These are phyloP conservation scores for Iselma pallidipennis DNA, from an alignment of 2,888 invertebrate species.

Conservation along the genomic window DNA sequence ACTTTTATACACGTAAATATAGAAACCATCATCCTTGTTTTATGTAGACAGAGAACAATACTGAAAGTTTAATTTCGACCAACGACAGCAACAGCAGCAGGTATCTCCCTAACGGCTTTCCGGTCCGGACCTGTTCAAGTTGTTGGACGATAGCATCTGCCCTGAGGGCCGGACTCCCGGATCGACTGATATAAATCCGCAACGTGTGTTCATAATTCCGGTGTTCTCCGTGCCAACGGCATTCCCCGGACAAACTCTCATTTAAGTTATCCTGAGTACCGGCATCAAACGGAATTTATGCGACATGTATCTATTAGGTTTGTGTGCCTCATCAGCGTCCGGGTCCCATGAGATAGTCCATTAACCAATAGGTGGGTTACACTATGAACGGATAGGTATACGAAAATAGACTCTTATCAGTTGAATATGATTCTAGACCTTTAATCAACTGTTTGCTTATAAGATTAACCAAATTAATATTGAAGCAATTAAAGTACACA, in stretches of 20 bases:
- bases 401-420: not conserved
- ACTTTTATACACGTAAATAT: not conserved
- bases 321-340: slow-evolving; percentile 1
- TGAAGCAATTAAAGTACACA: not conserved
- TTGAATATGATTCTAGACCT: not conserved
- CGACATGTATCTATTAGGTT: slow-evolving; percentile 36
- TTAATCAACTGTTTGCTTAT: not conserved
- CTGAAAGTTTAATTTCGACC: not conserved
- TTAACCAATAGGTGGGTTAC: not conserved
- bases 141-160: slow-evolving; percentile 2
- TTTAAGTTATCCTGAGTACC: slow-evolving; percentile 28
- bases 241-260: slow-evolving; percentile 21
- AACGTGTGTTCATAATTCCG: slow-evolving; percentile 25
- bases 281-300: slow-evolving; percentile 35
- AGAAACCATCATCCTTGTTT: not conserved
- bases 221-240: slow-evolving; percentile 10
- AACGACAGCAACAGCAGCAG: not conserved
- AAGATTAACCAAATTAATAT: not conserved
- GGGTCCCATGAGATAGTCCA: not conserved
- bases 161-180: slow-evolving; percentile 8
- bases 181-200: slow-evolving; percentile 23
- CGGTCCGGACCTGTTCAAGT: not conserved
- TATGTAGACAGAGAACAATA: not conserved
- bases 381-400: not conserved
- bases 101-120: not conserved